phyloP scores from a whole-genome alignment of 1,140 invertebrate genomes.

The Ericerus pela region DNA sequence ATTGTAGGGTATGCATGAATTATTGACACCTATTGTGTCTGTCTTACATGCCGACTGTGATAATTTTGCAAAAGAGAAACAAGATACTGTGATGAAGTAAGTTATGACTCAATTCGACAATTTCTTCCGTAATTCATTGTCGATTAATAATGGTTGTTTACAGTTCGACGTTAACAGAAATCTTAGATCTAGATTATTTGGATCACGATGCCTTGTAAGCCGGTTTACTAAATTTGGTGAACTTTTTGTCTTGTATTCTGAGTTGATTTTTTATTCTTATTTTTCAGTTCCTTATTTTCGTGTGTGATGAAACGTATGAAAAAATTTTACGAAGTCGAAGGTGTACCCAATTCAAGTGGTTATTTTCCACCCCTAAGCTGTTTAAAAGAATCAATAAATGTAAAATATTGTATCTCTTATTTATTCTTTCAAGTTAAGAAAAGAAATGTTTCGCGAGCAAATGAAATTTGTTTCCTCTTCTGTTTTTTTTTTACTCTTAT shows the following conservation, averaged over 20 bases:
- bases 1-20: conserved; percentile 63
- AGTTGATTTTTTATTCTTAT: conserved; percentile 13
- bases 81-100: conserved; percentile 19
- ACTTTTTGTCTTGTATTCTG: neutral
- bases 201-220: conserved; percentile 64
- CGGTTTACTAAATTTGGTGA: conserved; percentile 18
- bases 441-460: neutral
- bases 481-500: no score
- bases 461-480: no score
- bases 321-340: conserved; percentile 48
- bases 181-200: conserved; percentile 45
- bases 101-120: conserved; percentile 1
- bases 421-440: neutral
- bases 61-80: conserved; percentile 37
- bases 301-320: conserved; percentile 56
- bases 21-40: conserved; percentile 58
- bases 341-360: conserved; percentile 34
- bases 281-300: conserved; percentile 49
- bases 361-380: conserved; percentile 28
- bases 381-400: neutral
- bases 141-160: conserved; percentile 25
- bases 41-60: conserved; percentile 57
- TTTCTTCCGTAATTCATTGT: conserved; percentile 9
- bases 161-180: conserved; percentile 39
- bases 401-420: conserved; percentile 12